A percentile compares a stretch with the other conserved stretches of the same genome.
These are phyloP conservation scores for Phlogophora meticulosa DNA, from an alignment of 2,888 invertebrate species.

Conservation along the genomic window DNA sequence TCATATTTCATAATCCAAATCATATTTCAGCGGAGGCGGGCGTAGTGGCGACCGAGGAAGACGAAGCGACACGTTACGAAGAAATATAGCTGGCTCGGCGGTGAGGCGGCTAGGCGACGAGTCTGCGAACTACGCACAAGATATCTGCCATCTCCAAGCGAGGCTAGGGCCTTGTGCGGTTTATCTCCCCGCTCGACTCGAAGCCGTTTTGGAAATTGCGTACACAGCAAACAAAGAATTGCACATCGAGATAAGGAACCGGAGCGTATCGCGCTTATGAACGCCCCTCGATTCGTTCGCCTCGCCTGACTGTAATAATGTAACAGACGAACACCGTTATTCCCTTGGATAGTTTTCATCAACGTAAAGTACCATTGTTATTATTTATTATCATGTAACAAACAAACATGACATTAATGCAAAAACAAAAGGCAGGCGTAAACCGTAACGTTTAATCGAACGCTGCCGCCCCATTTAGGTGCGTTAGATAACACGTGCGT, in stretches of 20 bases:
- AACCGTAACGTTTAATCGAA: constrained; percentile 42
- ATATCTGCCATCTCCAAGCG: constrained; percentile 84
- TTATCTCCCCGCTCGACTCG: constrained; percentile 79
- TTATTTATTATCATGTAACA: constrained; percentile 34
- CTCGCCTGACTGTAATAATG: constrained; percentile 61
- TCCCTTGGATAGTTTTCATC: constrained; percentile 49
- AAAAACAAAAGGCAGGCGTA: constrained; percentile 46
- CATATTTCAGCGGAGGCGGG: constrained; percentile 77
- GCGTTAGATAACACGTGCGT: constrained; percentile 51
- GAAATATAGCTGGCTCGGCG: constrained; percentile 74
- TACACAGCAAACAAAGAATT: constrained; percentile 88
- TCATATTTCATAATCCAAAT: constrained; percentile 82
- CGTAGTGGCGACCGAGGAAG: constrained; percentile 68
- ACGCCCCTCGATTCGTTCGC: constrained; percentile 62
- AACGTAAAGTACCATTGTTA: constrained; percentile 31
- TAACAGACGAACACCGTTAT: constrained; percentile 62
- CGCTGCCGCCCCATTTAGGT: constrained; percentile 25
- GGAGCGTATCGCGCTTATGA: constrained; percentile 79
- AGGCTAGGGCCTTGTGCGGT: constrained; percentile 76
- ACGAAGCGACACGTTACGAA: constrained; percentile 71
- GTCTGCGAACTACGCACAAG: constrained; percentile 71
- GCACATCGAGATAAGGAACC: constrained; percentile 83
- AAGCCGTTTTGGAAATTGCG: constrained; percentile 86
- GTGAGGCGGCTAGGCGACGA: constrained; percentile 58
- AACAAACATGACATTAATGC: constrained; percentile 43